Evolutionary conservation across 2,113 vertebrate genomes (phyloP).

Genomic region (Podiceps cristatus): DNA sequence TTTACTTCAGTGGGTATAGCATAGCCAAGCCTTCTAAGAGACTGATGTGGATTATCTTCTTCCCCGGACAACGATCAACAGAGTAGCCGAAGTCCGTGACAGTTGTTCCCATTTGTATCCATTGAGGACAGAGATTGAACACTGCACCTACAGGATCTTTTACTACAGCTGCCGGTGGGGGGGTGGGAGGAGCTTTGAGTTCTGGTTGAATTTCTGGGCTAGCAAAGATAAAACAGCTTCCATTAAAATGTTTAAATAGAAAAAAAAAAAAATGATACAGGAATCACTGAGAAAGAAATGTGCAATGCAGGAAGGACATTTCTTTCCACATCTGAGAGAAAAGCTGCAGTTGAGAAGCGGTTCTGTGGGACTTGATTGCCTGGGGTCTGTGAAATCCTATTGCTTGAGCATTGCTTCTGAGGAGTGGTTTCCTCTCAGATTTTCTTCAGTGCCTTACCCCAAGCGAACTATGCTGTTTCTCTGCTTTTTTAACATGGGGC

Average conservation of each 20-base stretch:
- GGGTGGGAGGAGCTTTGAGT: neutral
- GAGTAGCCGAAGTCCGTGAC: neutral
- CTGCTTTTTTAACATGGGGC: neutral
- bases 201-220: neutral
- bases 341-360: neutral
- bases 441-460: neutral
- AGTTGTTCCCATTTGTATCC: neutral
- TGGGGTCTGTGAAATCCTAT: neutral
- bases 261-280: neutral
- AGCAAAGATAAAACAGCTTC: neutral
- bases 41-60: neutral
- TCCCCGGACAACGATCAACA: neutral
- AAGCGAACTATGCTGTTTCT: neutral
- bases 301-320: neutral
- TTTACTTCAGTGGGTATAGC: neutral
- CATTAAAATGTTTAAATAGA: neutral
- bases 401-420: neutral
- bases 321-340: neutral
- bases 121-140: neutral
- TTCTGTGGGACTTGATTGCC: neutral
- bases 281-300: neutral
- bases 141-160: neutral
- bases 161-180: neutral
- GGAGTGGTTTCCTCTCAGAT: neutral
- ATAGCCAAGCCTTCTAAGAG: neutral